Conservation (phyloP, 1,140 invertebrate species). For the Choristoneura fumiferana region DNA sequence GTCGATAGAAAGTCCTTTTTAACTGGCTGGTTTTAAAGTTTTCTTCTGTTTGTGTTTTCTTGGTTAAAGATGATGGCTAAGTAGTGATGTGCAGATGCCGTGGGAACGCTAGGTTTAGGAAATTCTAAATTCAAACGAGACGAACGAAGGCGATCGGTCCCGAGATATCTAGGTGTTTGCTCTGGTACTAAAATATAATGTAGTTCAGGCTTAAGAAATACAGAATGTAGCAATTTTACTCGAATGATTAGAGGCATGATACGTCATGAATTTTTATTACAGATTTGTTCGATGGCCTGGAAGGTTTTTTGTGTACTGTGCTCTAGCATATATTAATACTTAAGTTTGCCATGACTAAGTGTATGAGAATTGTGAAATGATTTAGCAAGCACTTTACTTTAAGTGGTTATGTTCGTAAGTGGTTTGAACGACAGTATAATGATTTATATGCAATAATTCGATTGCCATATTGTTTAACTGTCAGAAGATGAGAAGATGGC, state of each 20-base stretch:
- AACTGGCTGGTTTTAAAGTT: conserved; percentile 35
- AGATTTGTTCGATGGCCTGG: too few species aligned
- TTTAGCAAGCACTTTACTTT: too few species aligned
- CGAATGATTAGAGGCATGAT: background rate
- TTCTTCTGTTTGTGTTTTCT: conserved; percentile 28
- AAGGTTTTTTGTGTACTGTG: too few species aligned
- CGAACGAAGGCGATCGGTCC: conserved; percentile 49
- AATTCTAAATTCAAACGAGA: conserved; percentile 41
- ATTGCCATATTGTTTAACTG: too few species aligned
- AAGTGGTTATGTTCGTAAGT: too few species aligned
- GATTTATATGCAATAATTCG: too few species aligned
- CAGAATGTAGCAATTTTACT: background rate
- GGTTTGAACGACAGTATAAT: too few species aligned
- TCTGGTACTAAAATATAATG: conserved; percentile 15
- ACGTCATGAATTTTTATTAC: too few species aligned
- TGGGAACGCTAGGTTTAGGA: conserved; percentile 65
- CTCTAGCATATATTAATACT: too few species aligned
- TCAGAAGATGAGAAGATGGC: too few species aligned
- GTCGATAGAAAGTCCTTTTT: conserved; percentile 30
- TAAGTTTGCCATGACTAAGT: too few species aligned
- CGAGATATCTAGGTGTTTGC: conserved; percentile 41
- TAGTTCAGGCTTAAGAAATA: conserved; percentile 3
- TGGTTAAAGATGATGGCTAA: conserved; percentile 37
- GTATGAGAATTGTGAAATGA: too few species aligned
- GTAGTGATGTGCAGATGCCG: conserved; percentile 61